Evolutionary conservation across 1,140 invertebrate species (phyloP).

Genomic region (Hylaeus volcanicus): DNA sequence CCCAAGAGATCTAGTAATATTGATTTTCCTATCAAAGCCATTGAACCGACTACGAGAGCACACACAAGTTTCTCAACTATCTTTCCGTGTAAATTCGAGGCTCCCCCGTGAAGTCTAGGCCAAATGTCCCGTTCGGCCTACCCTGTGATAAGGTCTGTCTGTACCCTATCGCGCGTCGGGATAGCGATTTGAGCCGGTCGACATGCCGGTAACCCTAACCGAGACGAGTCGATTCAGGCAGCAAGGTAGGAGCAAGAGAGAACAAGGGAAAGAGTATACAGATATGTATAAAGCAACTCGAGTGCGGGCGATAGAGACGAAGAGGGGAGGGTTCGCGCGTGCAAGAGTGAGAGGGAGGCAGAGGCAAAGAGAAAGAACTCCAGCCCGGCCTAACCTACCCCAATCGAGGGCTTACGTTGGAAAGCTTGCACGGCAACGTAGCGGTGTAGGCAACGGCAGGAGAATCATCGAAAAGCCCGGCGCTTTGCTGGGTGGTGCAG

Average conservation of each 20-base stretch:
- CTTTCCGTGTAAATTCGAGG: not conserved
- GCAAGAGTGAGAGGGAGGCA: slow-evolving; percentile 17
- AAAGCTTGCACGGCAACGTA: slow-evolving; percentile 61
- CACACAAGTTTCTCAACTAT: too few species aligned
- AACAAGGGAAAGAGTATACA: slow-evolving; percentile 44
- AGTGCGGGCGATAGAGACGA: slow-evolving; percentile 33
- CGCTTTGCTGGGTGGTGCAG: slow-evolving; percentile 57
- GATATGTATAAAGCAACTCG: slow-evolving; percentile 45
- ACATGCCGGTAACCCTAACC: slow-evolving; percentile 36
- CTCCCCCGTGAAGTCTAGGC: too few species aligned
- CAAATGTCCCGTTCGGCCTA: too few species aligned
- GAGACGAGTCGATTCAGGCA: slow-evolving; percentile 33
- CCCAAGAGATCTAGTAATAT: too few species aligned
- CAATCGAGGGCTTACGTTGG: slow-evolving; percentile 71
- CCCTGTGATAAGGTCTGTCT: not conserved
- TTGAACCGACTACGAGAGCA: too few species aligned
- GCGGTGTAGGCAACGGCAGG: slow-evolving; percentile 54
- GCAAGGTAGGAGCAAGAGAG: slow-evolving; percentile 47
- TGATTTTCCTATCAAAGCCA: too few species aligned
- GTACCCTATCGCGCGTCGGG: slow-evolving; percentile 14
- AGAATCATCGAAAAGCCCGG: slow-evolving; percentile 77
- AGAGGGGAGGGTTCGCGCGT: not conserved
- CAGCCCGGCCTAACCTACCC: slow-evolving; percentile 75
- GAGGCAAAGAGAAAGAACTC: slow-evolving; percentile 54
- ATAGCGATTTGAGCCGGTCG: slow-evolving; percentile 12